phyloP scores from a whole-genome alignment of 2,797 vertebrate species.

The Semaprochilodus insignis region DNA sequence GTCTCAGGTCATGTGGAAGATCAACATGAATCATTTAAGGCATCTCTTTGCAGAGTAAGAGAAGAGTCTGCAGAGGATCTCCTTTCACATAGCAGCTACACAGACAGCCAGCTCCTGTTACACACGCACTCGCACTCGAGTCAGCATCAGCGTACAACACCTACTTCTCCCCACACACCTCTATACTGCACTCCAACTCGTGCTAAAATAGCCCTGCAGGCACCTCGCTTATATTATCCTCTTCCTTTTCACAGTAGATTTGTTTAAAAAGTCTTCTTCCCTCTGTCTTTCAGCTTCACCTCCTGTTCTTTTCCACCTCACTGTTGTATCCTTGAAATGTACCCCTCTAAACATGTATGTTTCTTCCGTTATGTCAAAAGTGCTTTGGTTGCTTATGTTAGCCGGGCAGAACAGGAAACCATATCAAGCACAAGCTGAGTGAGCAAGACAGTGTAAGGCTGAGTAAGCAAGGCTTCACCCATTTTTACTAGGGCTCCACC shows the following conservation, averaged over 20 bases:
- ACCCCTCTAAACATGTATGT: neutral
- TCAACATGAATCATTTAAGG: conserved; percentile 47
- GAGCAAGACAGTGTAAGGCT: neutral
- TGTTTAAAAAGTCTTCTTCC: conserved; percentile 7
- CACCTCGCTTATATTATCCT: neutral
- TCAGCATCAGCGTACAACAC: conserved; percentile 5
- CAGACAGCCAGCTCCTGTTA: conserved; percentile 37
- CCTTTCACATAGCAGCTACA: conserved; percentile 63
- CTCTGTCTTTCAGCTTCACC: no score
- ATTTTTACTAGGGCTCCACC: neutral
- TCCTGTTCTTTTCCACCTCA: neutral
- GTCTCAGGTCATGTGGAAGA: conserved; percentile 38
- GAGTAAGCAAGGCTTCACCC: neutral
- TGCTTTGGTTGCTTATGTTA: neutral
- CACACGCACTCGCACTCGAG: conserved; percentile 14
- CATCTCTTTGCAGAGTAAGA: conserved; percentile 50
- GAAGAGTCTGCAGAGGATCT: conserved; percentile 63
- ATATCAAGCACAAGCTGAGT: neutral
- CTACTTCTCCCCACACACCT: neutral
- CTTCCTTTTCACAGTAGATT: neutral
- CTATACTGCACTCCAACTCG: conserved; percentile 6
- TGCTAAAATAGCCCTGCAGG: conserved; percentile 19
- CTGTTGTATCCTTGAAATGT: neutral
- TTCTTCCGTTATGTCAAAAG: neutral
- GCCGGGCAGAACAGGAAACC: neutral